Conservation (phyloP, 2,888 invertebrate species). For the Ennomos fuscantarius region DNA sequence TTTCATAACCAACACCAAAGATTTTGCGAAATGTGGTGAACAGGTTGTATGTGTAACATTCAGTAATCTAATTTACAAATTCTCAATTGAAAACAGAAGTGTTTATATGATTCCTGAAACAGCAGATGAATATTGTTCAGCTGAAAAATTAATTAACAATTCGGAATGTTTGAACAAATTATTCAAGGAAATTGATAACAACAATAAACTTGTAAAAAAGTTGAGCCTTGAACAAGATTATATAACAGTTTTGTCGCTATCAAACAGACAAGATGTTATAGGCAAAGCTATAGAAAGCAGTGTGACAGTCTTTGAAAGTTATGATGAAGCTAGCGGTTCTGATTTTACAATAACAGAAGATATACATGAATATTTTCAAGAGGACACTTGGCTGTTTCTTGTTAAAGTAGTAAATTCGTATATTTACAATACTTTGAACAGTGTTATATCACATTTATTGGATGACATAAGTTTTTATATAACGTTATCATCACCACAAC, state of each 20-base stretch:
- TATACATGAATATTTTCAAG: slow-evolving; percentile 57
- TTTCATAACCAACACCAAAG: slow-evolving; percentile 62
- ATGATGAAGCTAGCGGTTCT: slow-evolving; percentile 58
- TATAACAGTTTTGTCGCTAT: slow-evolving; percentile 64
- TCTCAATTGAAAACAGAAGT: slow-evolving; percentile 52
- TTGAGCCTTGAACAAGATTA: slow-evolving; percentile 60
- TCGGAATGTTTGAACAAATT: slow-evolving; percentile 60
- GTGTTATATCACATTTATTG: slow-evolving; percentile 49
- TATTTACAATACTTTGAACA: slow-evolving; percentile 52
- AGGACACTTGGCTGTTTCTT: slow-evolving; percentile 53
- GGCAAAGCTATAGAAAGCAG: slow-evolving; percentile 52
- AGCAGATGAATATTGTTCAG: slow-evolving; percentile 54
- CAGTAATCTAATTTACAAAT: slow-evolving; percentile 60
- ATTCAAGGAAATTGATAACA: slow-evolving; percentile 57
- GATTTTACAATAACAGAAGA: slow-evolving; percentile 58
- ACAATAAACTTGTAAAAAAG: slow-evolving; percentile 51
- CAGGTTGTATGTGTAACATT: slow-evolving; percentile 69
- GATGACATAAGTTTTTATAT: slow-evolving; percentile 59
- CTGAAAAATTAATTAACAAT: slow-evolving; percentile 58
- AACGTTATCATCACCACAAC: slow-evolving; percentile 49
- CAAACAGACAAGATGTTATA: slow-evolving; percentile 67
- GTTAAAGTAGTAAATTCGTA: slow-evolving; percentile 51
- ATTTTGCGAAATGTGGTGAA: slow-evolving; percentile 58
- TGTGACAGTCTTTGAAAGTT: slow-evolving; percentile 59
- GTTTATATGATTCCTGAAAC: slow-evolving; percentile 47